Percentiles rank a stretch among this genome's conserved stretches.
phyloP scores from a whole-genome alignment of 2,113 vertebrate species.

The Syrrhaptes paradoxus region DNA sequence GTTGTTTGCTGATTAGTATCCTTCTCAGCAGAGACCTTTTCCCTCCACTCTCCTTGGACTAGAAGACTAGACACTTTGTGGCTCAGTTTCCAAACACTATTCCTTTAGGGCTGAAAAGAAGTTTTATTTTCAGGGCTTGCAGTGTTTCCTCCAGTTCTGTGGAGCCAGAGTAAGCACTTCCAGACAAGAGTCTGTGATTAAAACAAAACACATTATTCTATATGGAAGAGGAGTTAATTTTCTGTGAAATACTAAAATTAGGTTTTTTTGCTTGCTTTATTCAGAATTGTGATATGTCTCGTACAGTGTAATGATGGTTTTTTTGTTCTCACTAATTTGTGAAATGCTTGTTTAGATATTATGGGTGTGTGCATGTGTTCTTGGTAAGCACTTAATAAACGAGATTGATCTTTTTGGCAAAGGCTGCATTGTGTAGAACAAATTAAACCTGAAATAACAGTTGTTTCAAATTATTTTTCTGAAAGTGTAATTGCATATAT shows the following conservation, averaged over 20 bases:
- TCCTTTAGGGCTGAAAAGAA: background rate
- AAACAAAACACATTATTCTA: constrained; percentile 58
- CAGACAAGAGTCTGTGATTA: constrained; percentile 47
- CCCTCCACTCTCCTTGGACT: background rate
- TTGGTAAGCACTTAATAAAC: constrained; percentile 66
- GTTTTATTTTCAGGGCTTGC: background rate
- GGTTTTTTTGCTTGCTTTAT: constrained; percentile 43
- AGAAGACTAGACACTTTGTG: background rate
- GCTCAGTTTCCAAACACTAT: background rate
- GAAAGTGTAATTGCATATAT: constrained; percentile 60
- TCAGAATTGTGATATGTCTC: constrained; percentile 11
- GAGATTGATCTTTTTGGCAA: constrained; percentile 61
- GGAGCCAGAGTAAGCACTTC: constrained; percentile 23
- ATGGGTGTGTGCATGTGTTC: constrained; percentile 23
- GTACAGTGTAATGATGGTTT: constrained; percentile 29
- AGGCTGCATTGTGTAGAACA: constrained; percentile 39
- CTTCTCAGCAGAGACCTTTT: background rate
- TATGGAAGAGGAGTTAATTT: constrained; percentile 67
- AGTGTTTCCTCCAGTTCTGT: background rate
- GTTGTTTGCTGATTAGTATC: background rate
- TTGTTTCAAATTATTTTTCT: constrained; percentile 66
- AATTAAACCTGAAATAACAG: constrained; percentile 63
- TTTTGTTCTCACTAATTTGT: constrained; percentile 60
- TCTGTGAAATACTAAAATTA: constrained; percentile 59
- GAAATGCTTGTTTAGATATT: constrained; percentile 54